phyloP scores from a whole-genome alignment of 2,888 invertebrate genomes.

The Zaprionus lineosus region DNA sequence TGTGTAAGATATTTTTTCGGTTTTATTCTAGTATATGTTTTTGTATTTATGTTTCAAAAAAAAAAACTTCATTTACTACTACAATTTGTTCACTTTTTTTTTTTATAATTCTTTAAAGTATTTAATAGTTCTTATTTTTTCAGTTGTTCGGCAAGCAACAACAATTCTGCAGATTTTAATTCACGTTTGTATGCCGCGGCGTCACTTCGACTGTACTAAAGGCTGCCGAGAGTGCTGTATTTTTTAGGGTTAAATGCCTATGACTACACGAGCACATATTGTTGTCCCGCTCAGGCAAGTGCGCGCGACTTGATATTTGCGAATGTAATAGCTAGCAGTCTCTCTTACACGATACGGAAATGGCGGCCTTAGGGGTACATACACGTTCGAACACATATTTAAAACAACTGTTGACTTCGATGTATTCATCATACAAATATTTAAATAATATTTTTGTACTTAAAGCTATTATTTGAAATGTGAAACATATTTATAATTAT shows the following conservation, averaged over 20 bases:
- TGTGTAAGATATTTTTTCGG: slow-evolving; percentile 34
- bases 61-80: slow-evolving; percentile 17
- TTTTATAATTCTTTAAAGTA: not conserved
- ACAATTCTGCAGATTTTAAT: slow-evolving; percentile 47
- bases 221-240: slow-evolving; percentile 66
- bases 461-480: too few species aligned
- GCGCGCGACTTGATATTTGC: slow-evolving; percentile 14
- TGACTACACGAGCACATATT: slow-evolving; percentile 4
- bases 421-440: slow-evolving; percentile 8
- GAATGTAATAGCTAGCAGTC: slow-evolving; percentile 13
- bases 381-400: slow-evolving; percentile 31
- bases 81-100: slow-evolving; percentile 7
- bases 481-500: not conserved
- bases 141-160: slow-evolving; percentile 36
- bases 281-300: slow-evolving; percentile 35
- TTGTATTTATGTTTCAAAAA: not conserved
- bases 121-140: slow-evolving; percentile 20
- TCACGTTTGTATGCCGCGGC: slow-evolving; percentile 63
- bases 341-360: slow-evolving; percentile 56
- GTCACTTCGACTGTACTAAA: slow-evolving; percentile 76
- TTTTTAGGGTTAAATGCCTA: slow-evolving; percentile 74
- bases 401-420: slow-evolving; percentile 14
- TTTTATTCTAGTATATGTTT: slow-evolving; percentile 47
- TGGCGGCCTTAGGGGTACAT: slow-evolving; percentile 49
- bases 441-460: not conserved